phyloP scores from a whole-genome alignment of 2,113 vertebrate species.

The Corythaeola cristata region DNA sequence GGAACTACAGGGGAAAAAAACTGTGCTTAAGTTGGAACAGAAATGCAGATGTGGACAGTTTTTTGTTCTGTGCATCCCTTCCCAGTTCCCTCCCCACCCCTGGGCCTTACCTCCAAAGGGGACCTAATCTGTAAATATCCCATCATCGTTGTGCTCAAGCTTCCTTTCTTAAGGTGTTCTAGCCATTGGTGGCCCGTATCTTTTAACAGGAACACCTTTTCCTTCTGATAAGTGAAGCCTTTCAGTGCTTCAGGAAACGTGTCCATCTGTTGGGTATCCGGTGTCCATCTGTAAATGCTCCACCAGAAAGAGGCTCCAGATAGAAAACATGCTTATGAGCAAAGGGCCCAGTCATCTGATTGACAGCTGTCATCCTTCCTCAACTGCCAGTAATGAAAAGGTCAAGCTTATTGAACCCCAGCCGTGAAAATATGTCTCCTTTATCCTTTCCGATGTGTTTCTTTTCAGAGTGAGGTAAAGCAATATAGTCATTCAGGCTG shows the following conservation, averaged over 20 bases:
- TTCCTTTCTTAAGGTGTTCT: neutral
- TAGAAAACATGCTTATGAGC: neutral
- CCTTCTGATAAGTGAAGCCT: neutral
- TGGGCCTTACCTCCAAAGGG: neutral
- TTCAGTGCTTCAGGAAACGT: neutral
- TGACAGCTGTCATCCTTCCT: neutral
- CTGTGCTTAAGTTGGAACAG: neutral
- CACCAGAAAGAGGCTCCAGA: neutral
- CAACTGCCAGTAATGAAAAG: neutral
- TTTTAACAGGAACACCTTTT: neutral
- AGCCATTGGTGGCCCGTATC: neutral
- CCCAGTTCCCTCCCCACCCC: neutral
- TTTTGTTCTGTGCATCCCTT: neutral
- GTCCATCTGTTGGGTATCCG: neutral
- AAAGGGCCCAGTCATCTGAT: neutral
- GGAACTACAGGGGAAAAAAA: neutral
- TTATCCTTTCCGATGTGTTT: neutral
- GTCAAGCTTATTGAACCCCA: neutral
- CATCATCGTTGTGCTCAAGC: rapidly evolving
- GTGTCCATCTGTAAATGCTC: neutral
- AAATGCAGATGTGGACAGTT: neutral
- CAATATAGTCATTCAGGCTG: neutral
- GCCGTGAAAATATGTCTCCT: neutral
- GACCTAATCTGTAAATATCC: neutral
- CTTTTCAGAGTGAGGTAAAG: neutral